phyloP scores from a whole-genome alignment of 1,140 invertebrate species.

The Yoshiicerus persimilis region DNA sequence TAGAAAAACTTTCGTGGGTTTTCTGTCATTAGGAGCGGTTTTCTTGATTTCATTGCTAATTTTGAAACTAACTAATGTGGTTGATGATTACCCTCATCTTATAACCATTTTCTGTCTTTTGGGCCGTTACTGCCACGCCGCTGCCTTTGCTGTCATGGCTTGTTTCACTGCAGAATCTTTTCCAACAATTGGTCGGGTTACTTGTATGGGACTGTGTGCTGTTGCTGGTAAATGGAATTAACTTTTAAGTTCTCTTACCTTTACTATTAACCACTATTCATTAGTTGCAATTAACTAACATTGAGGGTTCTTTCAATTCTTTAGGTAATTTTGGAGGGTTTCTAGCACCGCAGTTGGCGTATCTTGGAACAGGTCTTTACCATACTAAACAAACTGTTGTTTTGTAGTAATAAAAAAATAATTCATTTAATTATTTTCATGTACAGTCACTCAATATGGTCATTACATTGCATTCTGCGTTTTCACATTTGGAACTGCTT shows the following conservation, averaged over 20 bases:
- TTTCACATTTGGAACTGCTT: constrained; percentile 5
- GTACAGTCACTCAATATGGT: not conserved
- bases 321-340: constrained; percentile 17
- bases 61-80: not conserved
- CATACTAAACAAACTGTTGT: not conserved
- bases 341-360: not conserved
- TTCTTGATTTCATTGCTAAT: not conserved
- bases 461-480: constrained; percentile 36
- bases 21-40: not conserved
- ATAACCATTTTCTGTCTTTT: not conserved
- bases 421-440: not conserved
- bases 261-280: too few relatives aligned
- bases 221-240: too few relatives aligned
- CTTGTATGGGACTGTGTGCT: not conserved
- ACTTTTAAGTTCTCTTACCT: too few relatives aligned
- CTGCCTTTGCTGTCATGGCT: constrained; percentile 24
- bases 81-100: not conserved
- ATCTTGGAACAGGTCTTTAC: not conserved
- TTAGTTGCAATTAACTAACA: too few relatives aligned
- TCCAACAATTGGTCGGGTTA: not conserved
- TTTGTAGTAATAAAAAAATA: too few relatives aligned
- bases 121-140: not conserved
- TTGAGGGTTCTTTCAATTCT: too few relatives aligned
- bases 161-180: constrained; percentile 32
- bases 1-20: not conserved